These are phyloP conservation scores for Protonemura montana DNA, from an alignment of 2,888 invertebrate genomes.

Conservation along the genomic window DNA sequence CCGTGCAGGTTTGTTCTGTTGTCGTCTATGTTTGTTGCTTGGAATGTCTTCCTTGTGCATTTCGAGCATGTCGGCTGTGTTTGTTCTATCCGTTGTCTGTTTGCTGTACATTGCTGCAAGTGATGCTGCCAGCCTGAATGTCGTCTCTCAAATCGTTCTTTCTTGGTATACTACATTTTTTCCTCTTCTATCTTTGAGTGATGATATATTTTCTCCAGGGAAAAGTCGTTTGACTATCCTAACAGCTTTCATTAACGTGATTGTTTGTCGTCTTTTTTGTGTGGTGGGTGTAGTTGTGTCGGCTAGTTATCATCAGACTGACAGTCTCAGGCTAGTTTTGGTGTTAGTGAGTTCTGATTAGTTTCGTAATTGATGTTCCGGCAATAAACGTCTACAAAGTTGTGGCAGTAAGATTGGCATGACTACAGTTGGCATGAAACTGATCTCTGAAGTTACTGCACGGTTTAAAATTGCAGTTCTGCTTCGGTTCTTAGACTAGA, in stretches of 20 bases:
- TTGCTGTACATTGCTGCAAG: conserved; percentile 9
- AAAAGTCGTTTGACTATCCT: not conserved
- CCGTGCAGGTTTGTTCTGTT: conserved; percentile 47
- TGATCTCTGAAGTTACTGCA: not conserved
- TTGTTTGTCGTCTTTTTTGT: not conserved
- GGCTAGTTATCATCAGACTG: not conserved
- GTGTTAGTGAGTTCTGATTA: not conserved
- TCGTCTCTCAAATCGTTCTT: not conserved
- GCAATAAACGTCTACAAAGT: not conserved
- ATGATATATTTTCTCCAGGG: not conserved
- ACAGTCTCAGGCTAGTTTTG: not conserved
- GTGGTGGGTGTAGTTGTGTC: not conserved
- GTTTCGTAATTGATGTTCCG: not conserved
- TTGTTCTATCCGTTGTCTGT: conserved; percentile 46
- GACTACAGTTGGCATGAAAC: not conserved
- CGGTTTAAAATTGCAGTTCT: not conserved
- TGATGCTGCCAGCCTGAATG: not conserved
- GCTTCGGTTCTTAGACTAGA: not conserved
- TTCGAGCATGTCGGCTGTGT: conserved; percentile 43
- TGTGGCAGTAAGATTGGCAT: not conserved
- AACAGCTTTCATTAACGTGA: not conserved
- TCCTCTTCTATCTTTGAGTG: not conserved
- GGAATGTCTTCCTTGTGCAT: conserved; percentile 23
- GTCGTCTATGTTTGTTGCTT: conserved; percentile 45
- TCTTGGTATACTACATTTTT: conserved; percentile 27